Evolutionary conservation across 1,140 invertebrate genomes (phyloP).

Genomic region (Ooceraea biroi): DNA sequence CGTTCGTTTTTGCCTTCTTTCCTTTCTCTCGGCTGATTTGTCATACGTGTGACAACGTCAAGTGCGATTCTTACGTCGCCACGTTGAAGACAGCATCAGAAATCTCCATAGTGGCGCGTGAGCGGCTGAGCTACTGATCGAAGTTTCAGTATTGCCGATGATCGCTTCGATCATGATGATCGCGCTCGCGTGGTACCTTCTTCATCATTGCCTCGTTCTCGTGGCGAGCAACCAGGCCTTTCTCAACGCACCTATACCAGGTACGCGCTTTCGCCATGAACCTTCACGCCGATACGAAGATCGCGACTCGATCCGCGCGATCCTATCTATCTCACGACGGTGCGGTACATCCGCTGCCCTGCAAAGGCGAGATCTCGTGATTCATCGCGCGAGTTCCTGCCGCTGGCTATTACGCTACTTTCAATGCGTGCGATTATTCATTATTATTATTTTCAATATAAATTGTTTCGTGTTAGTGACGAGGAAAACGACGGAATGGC

Average conservation of each 20-base stretch:
- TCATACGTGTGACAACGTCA: constrained; percentile 2
- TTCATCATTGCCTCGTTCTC: constrained; percentile 77
- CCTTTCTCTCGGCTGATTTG: neutral
- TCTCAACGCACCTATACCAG: constrained; percentile 74
- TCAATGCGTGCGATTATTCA: neutral
- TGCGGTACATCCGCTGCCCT: neutral
- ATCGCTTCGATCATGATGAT: constrained; percentile 74
- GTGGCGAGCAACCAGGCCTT: constrained; percentile 76
- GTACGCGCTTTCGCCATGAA: constrained; percentile 62
- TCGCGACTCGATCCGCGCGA: neutral
- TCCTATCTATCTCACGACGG: neutral
- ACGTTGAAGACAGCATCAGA: neutral
- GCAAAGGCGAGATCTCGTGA: constrained; percentile 4
- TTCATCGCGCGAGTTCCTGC: neutral
- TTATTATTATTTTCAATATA: too few species aligned
- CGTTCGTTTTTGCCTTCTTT: neutral
- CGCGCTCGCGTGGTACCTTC: constrained; percentile 74
- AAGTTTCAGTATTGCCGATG: constrained; percentile 5
- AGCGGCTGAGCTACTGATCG: constrained; percentile 43
- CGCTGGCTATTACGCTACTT: neutral
- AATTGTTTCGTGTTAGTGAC: too few species aligned
- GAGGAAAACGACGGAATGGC: too few species aligned
- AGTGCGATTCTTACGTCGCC: neutral
- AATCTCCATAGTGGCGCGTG: constrained; percentile 42
- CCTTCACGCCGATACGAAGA: neutral